Conservation (phyloP, 2,797 vertebrate genomes). For the Sebastes steindachneri region DNA sequence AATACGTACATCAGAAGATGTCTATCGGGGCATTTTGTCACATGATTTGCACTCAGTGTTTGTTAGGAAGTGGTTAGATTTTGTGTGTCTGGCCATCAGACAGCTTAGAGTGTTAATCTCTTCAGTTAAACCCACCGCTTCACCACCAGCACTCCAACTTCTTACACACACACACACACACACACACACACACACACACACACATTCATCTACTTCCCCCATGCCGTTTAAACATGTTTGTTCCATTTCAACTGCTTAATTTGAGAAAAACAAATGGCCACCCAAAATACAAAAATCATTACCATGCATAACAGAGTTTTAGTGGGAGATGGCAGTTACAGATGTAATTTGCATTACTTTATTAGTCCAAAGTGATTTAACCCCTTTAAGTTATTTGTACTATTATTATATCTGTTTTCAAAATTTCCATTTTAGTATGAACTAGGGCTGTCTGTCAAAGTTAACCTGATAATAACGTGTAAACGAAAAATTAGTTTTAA, state of each 20-base stretch:
- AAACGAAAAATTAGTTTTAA: too few species aligned
- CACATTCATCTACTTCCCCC: background rate
- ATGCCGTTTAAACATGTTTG: background rate
- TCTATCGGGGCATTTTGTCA: background rate
- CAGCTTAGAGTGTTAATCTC: slow-evolving; percentile 39
- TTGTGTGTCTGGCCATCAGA: slow-evolving; percentile 10
- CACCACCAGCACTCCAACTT: background rate
- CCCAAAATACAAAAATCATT: background rate
- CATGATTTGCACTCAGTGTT: background rate
- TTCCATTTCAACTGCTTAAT: background rate
- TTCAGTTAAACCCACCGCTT: slow-evolving; percentile 12
- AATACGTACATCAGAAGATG: background rate
- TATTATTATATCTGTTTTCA: background rate
- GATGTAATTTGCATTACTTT: background rate
- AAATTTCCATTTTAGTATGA: background rate
- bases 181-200: background rate
- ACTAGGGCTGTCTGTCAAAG: too few species aligned
- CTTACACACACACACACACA: background rate
- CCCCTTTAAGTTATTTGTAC: background rate
- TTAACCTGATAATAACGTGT: too few species aligned
- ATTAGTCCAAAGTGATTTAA: background rate
- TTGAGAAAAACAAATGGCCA: background rate
- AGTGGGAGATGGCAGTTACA: too few species aligned
- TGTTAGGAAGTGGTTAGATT: slow-evolving; percentile 1
- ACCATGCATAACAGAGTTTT: background rate